A percentile compares a stretch with the other conserved stretches of the same genome.
phyloP scores from a whole-genome alignment of 2,888 invertebrate species.

The Hirtodrosophila cameraria region DNA sequence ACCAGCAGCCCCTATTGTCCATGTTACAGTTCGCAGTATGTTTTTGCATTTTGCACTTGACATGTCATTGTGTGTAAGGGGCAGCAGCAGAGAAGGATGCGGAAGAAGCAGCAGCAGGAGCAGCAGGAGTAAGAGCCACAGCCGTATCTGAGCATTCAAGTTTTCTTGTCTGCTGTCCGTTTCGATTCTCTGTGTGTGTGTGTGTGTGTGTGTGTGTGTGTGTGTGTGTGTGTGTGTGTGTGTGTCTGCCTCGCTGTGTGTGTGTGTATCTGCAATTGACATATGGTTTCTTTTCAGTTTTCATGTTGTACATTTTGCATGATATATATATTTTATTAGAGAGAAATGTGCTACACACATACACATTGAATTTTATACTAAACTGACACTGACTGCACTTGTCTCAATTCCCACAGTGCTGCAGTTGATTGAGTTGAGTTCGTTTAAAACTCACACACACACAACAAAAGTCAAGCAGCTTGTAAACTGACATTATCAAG shows the following conservation, averaged over 20 bases:
- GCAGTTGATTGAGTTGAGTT: constrained; percentile 65
- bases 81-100: not conserved
- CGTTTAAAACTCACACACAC: no score
- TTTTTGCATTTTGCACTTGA: constrained; percentile 80
- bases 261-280: constrained; percentile 68
- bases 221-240: constrained; percentile 15
- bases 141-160: constrained; percentile 30
- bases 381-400: constrained; percentile 45
- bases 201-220: constrained; percentile 10
- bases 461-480: constrained; percentile 58
- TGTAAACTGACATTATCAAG: constrained; percentile 64
- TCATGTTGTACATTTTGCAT: constrained; percentile 72
- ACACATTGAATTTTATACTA: constrained; percentile 38
- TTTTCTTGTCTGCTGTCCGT: constrained; percentile 36
- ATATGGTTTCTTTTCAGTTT: constrained; percentile 78
- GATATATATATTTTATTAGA: constrained; percentile 79
- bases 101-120: not conserved
- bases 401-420: constrained; percentile 59
- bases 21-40: constrained; percentile 22
- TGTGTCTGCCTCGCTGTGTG: constrained; percentile 9
- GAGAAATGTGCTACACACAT: constrained; percentile 54
- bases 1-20: not conserved
- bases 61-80: constrained; percentile 73
- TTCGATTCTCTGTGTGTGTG: constrained; percentile 27
- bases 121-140: not conserved